Conservation (phyloP, 2,113 vertebrate species). For the Oryzias woworae region DNA sequence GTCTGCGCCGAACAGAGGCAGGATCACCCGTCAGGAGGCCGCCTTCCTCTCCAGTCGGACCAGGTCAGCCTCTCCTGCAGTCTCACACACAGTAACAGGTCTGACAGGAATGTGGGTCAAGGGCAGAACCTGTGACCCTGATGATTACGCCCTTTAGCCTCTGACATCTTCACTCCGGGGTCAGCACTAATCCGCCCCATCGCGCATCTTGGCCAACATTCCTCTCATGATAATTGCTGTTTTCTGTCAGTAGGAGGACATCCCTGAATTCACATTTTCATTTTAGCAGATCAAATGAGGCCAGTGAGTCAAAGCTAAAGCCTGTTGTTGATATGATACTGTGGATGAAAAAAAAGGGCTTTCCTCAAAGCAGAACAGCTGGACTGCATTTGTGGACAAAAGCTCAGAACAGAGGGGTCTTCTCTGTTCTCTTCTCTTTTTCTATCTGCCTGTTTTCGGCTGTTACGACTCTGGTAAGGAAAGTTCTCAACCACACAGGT, state of each 20-base stretch:
- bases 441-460: slow-evolving; percentile 57
- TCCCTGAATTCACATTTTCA: slow-evolving; percentile 47
- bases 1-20: slow-evolving; percentile 72
- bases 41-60: slow-evolving; percentile 58
- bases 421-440: slow-evolving; percentile 11
- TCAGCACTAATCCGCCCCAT: slow-evolving; percentile 52
- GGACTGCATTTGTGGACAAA: slow-evolving; percentile 51
- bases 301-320: slow-evolving; percentile 13
- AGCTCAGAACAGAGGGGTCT: slow-evolving; percentile 24
- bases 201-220: slow-evolving; percentile 49
- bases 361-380: slow-evolving; percentile 52
- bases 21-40: slow-evolving; percentile 71
- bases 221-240: slow-evolving; percentile 41
- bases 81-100: slow-evolving; percentile 21
- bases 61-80: slow-evolving; percentile 69
- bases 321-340: slow-evolving; percentile 53
- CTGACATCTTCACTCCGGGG: slow-evolving; percentile 49
- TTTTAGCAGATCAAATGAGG: slow-evolving; percentile 55
- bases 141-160: slow-evolving; percentile 38
- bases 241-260: slow-evolving; percentile 38
- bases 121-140: slow-evolving; percentile 38
- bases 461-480: slow-evolving; percentile 72
- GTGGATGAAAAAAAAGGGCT: slow-evolving; percentile 26
- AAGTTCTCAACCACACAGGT: slow-evolving; percentile 11
- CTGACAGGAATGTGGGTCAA: slow-evolving; percentile 40